These are phyloP conservation scores for Hipposideros armiger DNA, from an alignment of 2,113 vertebrate species.

Conservation along the genomic window DNA sequence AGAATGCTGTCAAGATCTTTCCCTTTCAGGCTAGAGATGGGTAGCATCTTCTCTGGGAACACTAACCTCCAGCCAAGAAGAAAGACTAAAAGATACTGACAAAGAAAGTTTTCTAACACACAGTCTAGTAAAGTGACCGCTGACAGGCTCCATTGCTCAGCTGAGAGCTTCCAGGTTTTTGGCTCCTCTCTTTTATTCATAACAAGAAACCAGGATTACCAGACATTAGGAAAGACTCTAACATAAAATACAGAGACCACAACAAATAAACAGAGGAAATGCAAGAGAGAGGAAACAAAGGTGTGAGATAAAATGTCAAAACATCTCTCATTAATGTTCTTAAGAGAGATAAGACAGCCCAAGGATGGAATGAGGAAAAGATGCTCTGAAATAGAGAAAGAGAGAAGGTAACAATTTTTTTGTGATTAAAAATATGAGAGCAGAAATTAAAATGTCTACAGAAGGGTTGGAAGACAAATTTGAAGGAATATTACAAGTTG, in stretches of 20 bases:
- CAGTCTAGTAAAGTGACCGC: neutral
- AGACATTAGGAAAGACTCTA: neutral
- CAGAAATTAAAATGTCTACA: neutral
- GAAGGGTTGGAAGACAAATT: constrained; percentile 29
- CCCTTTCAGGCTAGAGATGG: neutral
- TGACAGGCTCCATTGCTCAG: neutral
- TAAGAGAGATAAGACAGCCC: constrained; percentile 21
- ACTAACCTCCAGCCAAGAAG: neutral
- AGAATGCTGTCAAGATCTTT: constrained; percentile 15
- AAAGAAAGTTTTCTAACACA: neutral
- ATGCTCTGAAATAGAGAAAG: constrained; percentile 24
- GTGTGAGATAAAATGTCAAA: neutral
- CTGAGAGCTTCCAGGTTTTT: neutral
- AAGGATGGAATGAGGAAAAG: constrained; percentile 29
- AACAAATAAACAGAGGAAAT: constrained; percentile 39
- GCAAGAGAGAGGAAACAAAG: neutral
- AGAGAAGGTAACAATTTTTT: neutral
- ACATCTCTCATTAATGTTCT: constrained; percentile 59
- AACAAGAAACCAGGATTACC: constrained; percentile 23
- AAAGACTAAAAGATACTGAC: constrained; percentile 30
- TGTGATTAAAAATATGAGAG: constrained; percentile 15
- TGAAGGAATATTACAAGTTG: neutral
- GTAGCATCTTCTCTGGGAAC: neutral
- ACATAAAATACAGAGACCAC: neutral
- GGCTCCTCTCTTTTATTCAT: constrained; percentile 25